Evolutionary conservation across 2,888 invertebrate species (phyloP), one percentile per base, ranked within the genome.

Genomic region (Notocelia uddmanniana): DNA sequence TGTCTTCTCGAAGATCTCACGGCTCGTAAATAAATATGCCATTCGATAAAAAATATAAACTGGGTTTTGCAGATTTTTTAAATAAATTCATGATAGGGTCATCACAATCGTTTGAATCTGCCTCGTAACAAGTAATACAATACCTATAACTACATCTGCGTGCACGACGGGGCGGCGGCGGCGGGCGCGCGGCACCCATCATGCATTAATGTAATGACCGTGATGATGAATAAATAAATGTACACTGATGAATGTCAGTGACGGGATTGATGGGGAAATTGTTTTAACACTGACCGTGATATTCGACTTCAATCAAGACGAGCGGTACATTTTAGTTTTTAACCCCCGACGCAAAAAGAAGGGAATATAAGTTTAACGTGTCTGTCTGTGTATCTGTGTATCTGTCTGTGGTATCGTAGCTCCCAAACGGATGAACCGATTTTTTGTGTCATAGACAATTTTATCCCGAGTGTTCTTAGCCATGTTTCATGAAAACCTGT

Each of bases 81-180:
- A 13, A 59, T 15, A 41, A 21, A 45, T 59, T n/a, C 59, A 21
- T 54, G 21, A 21, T 54, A 52, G 19, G 13, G 13, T 58, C 18
- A 26, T 62, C 9, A 50, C 11, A 26, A 48, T 31, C 19, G 62
- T 26, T 62, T 9, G 19, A 62, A 50, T 62, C 62, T 59, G 68
- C 59, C 19, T 6, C 41, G 63, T 64, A 57, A n/a, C n/a, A n/a
- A n/a, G n/a, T n/a, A n/a, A 64, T 18, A 19, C 23, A 50, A 70
- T 26, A n/a, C n/a, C n/a, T n/a, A n/a, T 34, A 64, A 69, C 48
- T 23, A 11, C 70, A 58, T 62, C 62, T 70, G 58, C 63, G 37
- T 26, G 57, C 45, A 34, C 54, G 54, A 48, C 62, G n/a, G n/a
- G 3, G 67, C 64, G n/a, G 50, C 21, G 50, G 19, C 58, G 45